A percentile compares a stretch with the other conserved stretches of the same genome.
phyloP scores from a whole-genome alignment of 2,113 vertebrate species.

The Nestor notabilis region DNA sequence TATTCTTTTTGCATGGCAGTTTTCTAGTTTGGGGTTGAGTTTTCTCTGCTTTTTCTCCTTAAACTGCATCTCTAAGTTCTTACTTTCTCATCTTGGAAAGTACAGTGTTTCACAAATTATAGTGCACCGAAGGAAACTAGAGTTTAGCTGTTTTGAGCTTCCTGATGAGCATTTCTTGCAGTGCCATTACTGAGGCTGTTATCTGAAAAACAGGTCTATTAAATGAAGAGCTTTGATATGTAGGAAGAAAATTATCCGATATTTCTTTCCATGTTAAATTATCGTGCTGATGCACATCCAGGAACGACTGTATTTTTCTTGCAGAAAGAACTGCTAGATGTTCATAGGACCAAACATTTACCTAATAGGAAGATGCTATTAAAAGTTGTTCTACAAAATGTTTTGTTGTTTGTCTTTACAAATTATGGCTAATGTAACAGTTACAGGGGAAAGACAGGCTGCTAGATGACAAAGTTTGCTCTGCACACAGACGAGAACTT shows the following conservation, averaged over 20 bases:
- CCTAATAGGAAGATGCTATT: neutral
- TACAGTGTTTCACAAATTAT: neutral
- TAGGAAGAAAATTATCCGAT: slow-evolving; percentile 5
- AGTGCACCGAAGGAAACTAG: neutral
- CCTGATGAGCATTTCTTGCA: neutral
- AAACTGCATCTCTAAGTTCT: neutral
- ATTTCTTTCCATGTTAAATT: neutral
- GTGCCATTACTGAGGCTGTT: neutral
- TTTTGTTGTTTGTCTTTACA: neutral
- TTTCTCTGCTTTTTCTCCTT: neutral
- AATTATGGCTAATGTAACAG: fast-evolving
- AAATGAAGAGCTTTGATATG: slow-evolving; percentile 14
- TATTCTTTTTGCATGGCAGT: neutral
- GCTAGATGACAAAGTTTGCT: fast-evolving
- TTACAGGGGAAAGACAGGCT: neutral
- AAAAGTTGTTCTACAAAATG: neutral
- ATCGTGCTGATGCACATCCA: neutral
- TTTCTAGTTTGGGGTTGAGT: neutral
- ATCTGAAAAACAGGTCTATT: slow-evolving; percentile 39
- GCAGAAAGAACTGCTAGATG: neutral
- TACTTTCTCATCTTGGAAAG: neutral
- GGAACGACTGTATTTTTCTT: neutral
- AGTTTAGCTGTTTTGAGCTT: slow-evolving; percentile 6
- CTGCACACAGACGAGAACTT: fast-evolving
- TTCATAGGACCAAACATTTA: neutral